Evolutionary conservation across 2,113 vertebrate species (phyloP).

Genomic region (Artemisiospiza belli): DNA sequence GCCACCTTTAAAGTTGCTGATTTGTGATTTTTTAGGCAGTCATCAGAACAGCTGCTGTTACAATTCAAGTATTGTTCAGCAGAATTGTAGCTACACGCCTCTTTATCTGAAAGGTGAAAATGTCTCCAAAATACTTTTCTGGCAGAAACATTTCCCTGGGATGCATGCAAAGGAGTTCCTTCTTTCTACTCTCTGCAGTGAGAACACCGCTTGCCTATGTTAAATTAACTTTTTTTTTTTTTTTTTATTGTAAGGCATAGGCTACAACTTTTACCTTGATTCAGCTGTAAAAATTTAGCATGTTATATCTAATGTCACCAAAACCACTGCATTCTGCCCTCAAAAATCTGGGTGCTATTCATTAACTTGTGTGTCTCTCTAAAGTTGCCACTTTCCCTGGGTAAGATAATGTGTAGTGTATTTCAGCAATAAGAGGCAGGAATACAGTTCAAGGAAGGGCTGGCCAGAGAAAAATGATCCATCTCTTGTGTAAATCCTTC

Average conservation of each 20-base stretch:
- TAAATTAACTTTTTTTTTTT: background rate
- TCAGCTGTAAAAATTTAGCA: background rate
- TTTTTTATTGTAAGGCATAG: background rate
- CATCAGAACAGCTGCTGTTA: background rate
- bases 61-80: background rate
- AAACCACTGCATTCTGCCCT: background rate
- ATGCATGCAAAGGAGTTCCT: background rate
- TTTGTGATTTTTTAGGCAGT: background rate
- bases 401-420: background rate
- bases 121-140: background rate
- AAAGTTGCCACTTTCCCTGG: background rate
- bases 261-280: background rate
- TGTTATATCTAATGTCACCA: background rate
- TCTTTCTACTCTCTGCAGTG: background rate
- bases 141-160: background rate
- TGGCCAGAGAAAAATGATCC: background rate
- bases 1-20: background rate
- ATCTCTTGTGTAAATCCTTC: background rate
- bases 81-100: background rate
- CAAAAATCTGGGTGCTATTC: background rate
- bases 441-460: background rate
- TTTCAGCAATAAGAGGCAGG: background rate
- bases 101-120: background rate
- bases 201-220: background rate
- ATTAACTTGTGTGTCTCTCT: background rate